phyloP scores from a whole-genome alignment of 2,113 vertebrate species.

The Lutjanus erythropterus region DNA sequence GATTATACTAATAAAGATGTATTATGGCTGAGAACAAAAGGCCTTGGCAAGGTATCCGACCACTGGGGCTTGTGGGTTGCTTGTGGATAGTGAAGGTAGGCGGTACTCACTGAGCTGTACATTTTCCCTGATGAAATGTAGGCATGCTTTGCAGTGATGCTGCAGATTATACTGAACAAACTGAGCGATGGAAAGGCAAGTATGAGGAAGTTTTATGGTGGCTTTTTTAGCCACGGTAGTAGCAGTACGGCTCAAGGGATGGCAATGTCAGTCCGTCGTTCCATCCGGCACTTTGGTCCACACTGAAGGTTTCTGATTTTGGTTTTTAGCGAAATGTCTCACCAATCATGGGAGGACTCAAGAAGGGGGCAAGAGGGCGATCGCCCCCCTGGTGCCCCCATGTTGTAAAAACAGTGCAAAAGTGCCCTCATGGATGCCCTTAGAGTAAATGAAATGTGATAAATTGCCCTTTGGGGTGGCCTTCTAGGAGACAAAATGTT shows the following conservation, averaged over 20 bases:
- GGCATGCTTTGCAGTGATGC: constrained; percentile 30
- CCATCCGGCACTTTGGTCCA: background rate
- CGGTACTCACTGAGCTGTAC: constrained; percentile 54
- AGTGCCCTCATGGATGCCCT: too few species aligned
- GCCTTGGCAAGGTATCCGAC: constrained; percentile 75
- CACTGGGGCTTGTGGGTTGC: constrained; percentile 64
- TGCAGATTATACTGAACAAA: constrained; percentile 38
- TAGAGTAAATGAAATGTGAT: too few species aligned
- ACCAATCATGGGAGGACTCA: too few species aligned
- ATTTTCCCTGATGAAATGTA: constrained; percentile 69
- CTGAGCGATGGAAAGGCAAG: constrained; percentile 13
- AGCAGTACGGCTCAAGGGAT: background rate
- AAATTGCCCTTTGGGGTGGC: too few species aligned
- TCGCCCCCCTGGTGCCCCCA: too few species aligned
- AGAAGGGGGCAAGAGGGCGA: too few species aligned
- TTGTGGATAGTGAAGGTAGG: constrained; percentile 61
- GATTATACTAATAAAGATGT: constrained; percentile 84
- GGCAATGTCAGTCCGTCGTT: background rate
- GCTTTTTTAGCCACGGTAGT: too few species aligned
- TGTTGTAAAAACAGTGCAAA: too few species aligned
- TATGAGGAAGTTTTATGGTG: constrained; percentile 9
- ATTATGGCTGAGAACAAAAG: constrained; percentile 79
- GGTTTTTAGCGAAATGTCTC: background rate
- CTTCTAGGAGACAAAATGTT: too few species aligned
- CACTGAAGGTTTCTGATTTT: background rate